Conservation (phyloP, 1,140 invertebrate genomes). For the Hycleus phaleratus region DNA sequence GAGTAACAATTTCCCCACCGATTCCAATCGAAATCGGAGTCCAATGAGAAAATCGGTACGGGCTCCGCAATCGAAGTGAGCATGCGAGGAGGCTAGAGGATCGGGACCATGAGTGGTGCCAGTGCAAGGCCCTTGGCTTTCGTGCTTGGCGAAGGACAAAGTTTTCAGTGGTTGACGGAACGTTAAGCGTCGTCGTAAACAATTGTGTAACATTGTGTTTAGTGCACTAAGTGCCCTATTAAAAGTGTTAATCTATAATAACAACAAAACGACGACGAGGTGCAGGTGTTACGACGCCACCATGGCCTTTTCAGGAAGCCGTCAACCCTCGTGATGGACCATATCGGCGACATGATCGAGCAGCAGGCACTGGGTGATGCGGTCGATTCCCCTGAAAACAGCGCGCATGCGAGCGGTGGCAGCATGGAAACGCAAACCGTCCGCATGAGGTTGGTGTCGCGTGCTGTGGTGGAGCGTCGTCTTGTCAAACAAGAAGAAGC, state of each 20-base stretch:
- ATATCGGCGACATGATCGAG: constrained; percentile 57
- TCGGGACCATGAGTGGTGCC: constrained; percentile 13
- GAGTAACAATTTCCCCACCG: constrained; percentile 33
- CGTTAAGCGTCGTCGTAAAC: constrained; percentile 25
- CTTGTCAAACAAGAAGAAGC: constrained; percentile 43
- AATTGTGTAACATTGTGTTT: background rate
- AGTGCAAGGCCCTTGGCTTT: constrained; percentile 13
- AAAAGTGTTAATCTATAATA: background rate
- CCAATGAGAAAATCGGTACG: constrained; percentile 29
- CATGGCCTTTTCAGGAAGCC: constrained; percentile 18
- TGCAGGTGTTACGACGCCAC: constrained; percentile 15
- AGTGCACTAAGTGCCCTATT: too few species aligned
- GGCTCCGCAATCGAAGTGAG: constrained; percentile 25
- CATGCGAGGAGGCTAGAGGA: constrained; percentile 19
- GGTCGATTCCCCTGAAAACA: constrained; percentile 47
- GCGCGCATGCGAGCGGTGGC: constrained; percentile 40
- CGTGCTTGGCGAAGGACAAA: constrained; percentile 5
- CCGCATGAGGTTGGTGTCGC: constrained; percentile 38
- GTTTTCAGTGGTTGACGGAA: constrained; percentile 11
- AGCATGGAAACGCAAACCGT: constrained; percentile 48
- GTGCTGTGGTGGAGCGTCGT: constrained; percentile 36
- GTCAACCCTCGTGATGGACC: constrained; percentile 47
- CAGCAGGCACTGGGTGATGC: constrained; percentile 52
- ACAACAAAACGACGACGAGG: constrained; percentile 6
- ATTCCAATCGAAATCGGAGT: constrained; percentile 35